Evolutionary conservation across 2,113 vertebrate genomes (phyloP).

Genomic region (Progne subis): DNA sequence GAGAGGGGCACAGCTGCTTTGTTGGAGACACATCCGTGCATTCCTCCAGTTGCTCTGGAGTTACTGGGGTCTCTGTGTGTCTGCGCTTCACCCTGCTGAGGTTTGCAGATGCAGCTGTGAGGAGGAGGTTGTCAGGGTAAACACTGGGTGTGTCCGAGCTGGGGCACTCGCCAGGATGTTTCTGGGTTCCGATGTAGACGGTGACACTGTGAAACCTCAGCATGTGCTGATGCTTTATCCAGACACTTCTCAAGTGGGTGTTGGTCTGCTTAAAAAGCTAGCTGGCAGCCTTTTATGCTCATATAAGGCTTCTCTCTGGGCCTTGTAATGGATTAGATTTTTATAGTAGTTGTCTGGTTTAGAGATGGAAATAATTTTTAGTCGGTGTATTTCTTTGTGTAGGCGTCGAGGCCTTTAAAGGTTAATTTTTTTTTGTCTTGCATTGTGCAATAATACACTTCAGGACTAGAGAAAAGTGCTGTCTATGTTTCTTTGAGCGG

Average conservation of each 20-base stretch:
- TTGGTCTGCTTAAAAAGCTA: neutral
- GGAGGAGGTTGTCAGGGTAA: neutral
- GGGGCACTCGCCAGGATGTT: neutral
- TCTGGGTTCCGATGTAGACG: neutral
- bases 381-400: neutral
- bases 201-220: constrained; percentile 8
- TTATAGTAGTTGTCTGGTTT: constrained; percentile 10
- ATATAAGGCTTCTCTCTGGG: neutral
- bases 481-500: neutral
- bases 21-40: neutral
- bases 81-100: fast-evolving
- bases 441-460: neutral
- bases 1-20: neutral
- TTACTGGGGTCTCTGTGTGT: neutral
- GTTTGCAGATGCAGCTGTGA: neutral
- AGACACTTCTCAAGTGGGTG: neutral
- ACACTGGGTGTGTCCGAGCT: neutral
- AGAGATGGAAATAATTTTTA: neutral
- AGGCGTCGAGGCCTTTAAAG: neutral
- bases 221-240: constrained; percentile 29
- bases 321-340: neutral
- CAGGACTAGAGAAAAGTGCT: neutral
- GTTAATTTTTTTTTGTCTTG: neutral
- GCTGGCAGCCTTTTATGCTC: neutral
- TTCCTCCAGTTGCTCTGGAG: neutral